Evolutionary conservation across 2,797 vertebrate species (phyloP), one percentile per base, ranked within the genome.

Genomic region (Sebastes oblongus): DNA sequence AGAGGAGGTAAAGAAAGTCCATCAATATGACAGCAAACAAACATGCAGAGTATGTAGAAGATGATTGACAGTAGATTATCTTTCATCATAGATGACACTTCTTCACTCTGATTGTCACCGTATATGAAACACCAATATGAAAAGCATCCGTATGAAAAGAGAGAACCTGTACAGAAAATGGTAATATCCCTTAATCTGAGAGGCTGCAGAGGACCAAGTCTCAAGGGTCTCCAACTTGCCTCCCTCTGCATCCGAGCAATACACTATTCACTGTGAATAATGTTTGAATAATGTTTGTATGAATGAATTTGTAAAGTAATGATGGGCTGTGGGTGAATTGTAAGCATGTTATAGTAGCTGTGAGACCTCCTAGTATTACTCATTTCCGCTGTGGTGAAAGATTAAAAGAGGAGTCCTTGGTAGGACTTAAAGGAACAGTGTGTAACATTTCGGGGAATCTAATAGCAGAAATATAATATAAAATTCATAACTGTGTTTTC

Each of bases 241-340:
- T 36, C 12, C 24, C 30, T 42, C 22, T 66, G 29, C 34, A 58
- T 30, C 46, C 14, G 3, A 6, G 13, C 18, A 60, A 20, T n/a
- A 22, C 39, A 24, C 30, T 29, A 24, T 27, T 66, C 52, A 42
- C 30, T 32, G 32, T 77, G 75, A 72, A 74, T 75, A 70, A 25
- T 65, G 25, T 66, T 30, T 77, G 69, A 69, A 50, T 82, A n/a
- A 67, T 72, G 54, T 79, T 36, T 73, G 22, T 12, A 32, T 66
- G 27, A 24, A 64, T 64, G 24, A 50, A 34, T 68, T 22, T 20
- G 46, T 50, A 50, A 50, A 50, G 46, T 50, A 50, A 50, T 50
- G 18, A 46, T 18, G 42, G 42, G 42, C 42, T 18, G 46, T 18
- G 36, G 39, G 16, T 25, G 7, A 16, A 10, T 18, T 16, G 52